Conservation (phyloP, 2,797 vertebrate genomes). For the Eurystomus glaucurus region DNA sequence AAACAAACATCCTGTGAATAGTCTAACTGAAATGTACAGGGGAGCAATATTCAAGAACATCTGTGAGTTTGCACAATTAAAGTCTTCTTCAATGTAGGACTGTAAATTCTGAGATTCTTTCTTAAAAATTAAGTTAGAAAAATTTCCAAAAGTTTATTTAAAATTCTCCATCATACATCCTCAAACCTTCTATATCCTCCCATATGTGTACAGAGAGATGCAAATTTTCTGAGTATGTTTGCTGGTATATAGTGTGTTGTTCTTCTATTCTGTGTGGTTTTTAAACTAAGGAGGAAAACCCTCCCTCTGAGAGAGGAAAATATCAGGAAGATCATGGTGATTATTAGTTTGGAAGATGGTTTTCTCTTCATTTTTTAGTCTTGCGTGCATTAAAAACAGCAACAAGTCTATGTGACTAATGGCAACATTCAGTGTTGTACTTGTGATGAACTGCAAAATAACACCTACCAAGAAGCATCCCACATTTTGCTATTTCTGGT, state of each 20-base stretch:
- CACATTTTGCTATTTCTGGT: constrained; percentile 71
- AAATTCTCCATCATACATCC: not conserved
- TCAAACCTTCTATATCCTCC: not conserved
- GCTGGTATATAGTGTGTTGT: not conserved
- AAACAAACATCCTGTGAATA: not conserved
- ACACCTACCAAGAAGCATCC: constrained; percentile 60
- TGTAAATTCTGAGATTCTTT: not conserved
- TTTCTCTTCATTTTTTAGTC: not conserved
- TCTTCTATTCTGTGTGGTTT: not conserved
- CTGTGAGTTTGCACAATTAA: not conserved
- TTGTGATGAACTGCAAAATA: constrained; percentile 66
- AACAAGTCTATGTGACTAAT: constrained; percentile 58
- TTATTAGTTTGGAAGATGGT: not conserved
- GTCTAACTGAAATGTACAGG: not conserved
- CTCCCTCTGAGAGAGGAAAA: not conserved
- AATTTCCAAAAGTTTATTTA: not conserved
- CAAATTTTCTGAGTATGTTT: not conserved
- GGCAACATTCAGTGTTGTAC: constrained; percentile 59
- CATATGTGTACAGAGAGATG: not conserved
- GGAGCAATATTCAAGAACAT: not conserved
- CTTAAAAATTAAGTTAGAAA: not conserved
- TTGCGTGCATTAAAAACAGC: constrained; percentile 27
- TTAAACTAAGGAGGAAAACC: not conserved
- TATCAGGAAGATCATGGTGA: not conserved
- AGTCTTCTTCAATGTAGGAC: not conserved